Conservation (phyloP, 2,888 invertebrate species). For the Liodrosophila aerea region DNA sequence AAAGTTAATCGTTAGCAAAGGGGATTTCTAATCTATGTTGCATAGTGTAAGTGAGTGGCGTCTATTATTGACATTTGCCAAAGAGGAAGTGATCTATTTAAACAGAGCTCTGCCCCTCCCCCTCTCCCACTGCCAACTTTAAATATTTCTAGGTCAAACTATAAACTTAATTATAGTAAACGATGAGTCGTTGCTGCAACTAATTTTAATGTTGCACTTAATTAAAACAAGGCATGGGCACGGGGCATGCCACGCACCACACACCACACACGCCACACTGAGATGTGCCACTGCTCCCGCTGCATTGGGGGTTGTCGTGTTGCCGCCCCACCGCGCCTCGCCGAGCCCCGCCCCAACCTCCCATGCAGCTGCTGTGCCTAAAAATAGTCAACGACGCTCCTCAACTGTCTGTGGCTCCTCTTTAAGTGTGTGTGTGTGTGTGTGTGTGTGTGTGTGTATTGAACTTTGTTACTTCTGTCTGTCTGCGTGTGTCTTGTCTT, state of each 20-base stretch:
- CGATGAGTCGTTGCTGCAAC: slow-evolving; percentile 44
- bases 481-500: slow-evolving; percentile 34
- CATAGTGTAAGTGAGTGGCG: not conserved
- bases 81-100: slow-evolving; percentile 29
- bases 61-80: slow-evolving; percentile 23
- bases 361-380: slow-evolving; percentile 44
- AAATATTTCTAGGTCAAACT: slow-evolving; percentile 75
- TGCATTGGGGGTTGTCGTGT: slow-evolving; percentile 49
- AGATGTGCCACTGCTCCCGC: slow-evolving; percentile 10
- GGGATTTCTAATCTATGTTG: too few relatives aligned
- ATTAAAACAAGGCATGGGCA: slow-evolving; percentile 63
- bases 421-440: slow-evolving; percentile 40
- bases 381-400: slow-evolving; percentile 59
- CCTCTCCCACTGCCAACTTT: slow-evolving; percentile 22
- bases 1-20: too few relatives aligned
- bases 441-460: slow-evolving; percentile 51
- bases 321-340: slow-evolving; percentile 3
- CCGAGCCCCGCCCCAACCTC: slow-evolving; percentile 15
- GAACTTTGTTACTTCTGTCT: slow-evolving; percentile 74
- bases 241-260: slow-evolving; percentile 48
- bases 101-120: not conserved
- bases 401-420: slow-evolving; percentile 29
- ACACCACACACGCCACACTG: slow-evolving; percentile 9
- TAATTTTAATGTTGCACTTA: slow-evolving; percentile 77
- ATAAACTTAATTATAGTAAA: slow-evolving; percentile 64